Base-by-base conservation (phyloP, 2,888 invertebrate species). In the Autographa pulchrina region DNA sequence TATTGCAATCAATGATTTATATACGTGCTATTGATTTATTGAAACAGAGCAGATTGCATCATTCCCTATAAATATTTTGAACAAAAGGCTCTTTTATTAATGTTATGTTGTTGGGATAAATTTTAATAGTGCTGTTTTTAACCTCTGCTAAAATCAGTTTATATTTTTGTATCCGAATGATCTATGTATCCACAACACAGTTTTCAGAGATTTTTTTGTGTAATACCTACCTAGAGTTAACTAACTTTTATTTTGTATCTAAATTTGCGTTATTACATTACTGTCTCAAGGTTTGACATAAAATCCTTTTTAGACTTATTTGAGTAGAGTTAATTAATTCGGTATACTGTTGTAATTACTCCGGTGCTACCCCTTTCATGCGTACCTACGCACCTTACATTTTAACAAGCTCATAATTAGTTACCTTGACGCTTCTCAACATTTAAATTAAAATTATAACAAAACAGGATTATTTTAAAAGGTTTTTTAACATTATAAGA, bases 1-100 rank as follows among this genome's bases (percentile, higher is more conserved):
- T 86, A 87, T 86, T 86, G 83, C 85, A 85, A 87, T 90, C 86
- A 86, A 88, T 90, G 89, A 89, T 90, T 90, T 89, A 89, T 85
- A 86, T 85, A 81, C 80, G 68, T 72, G 74, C 77, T 77, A 78
- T 75, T 77, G 78, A 78, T 78, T 78, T 78, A 74, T 77, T 61
- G 64, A 52, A 68, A 62, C 59, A 48, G 58, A 74, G 16, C 69
- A 75, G 65, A 72, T 78, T 72, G 70, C 72, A 62, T 68, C 65
- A 77, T 70, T 68, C 68, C 68, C 59, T 43, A 56, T 62, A 38
- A 11, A 75, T 72, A 74, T 70, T 74, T 70, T 70, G 74, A 76
- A 70, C 62, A 74, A 77, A 78, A 77, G 68, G 54, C 32, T 52
- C n/a, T 68, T 73, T 73, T 77, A 60, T 74, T 60, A 38, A 59